Conservation (phyloP, 2,797 vertebrate genomes). For the Selene dorsalis region DNA sequence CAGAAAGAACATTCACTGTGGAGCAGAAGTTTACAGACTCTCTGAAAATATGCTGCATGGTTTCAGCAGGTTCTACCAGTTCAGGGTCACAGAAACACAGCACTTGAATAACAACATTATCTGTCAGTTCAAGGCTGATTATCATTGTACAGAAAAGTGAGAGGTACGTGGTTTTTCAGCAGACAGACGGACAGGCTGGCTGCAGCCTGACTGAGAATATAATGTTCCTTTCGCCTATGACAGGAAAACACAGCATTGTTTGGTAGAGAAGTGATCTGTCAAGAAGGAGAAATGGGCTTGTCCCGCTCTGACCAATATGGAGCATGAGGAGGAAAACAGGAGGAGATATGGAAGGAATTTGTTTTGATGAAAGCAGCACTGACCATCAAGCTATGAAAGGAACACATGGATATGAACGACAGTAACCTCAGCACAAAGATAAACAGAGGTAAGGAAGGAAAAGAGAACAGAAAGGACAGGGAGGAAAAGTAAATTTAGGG, state of each 20-base stretch:
- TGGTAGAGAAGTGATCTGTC: constrained; percentile 56
- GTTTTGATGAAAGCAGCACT: constrained; percentile 52
- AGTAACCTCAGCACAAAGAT: constrained; percentile 48
- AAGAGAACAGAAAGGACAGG: constrained; percentile 39
- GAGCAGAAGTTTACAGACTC: constrained; percentile 1
- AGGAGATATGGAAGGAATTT: constrained; percentile 66
- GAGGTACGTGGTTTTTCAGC: background rate
- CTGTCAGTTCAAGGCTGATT: constrained; percentile 7
- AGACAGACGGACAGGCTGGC: constrained; percentile 11
- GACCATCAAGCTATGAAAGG: constrained; percentile 29
- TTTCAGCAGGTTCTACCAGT: background rate
- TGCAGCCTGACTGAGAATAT: constrained; percentile 13
- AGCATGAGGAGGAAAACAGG: constrained; percentile 46
- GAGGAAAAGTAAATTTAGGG: background rate
- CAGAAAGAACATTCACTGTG: background rate
- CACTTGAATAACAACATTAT: constrained; percentile 4
- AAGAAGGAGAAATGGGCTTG: constrained; percentile 31
- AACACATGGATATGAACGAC: constrained; percentile 26
- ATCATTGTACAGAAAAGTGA: background rate
- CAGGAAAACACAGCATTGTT: constrained; percentile 68
- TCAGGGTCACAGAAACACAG: background rate
- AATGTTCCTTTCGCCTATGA: constrained; percentile 33
- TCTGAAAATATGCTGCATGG: constrained; percentile 8
- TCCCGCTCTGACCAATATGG: constrained; percentile 29
- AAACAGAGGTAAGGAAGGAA: constrained; percentile 16